phyloP scores from a whole-genome alignment of 2,797 vertebrate genomes.

The Prionace glauca region DNA sequence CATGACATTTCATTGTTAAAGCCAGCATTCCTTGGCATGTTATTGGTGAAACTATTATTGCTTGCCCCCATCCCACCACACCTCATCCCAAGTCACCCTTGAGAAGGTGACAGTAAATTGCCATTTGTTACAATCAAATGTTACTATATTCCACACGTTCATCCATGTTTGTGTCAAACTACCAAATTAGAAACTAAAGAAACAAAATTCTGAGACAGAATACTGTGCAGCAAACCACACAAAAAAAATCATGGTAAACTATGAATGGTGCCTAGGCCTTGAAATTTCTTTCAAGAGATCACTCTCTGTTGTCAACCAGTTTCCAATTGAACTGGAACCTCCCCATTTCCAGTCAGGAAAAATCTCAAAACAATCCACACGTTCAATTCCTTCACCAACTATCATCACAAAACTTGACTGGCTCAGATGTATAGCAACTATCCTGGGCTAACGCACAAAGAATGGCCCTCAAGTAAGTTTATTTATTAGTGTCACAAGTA shows the following conservation, averaged over 20 bases:
- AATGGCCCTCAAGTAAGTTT: neutral
- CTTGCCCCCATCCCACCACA: no score
- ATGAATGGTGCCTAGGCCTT: neutral
- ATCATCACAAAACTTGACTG: no score
- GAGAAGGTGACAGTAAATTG: neutral
- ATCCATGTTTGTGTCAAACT: neutral
- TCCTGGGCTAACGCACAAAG: neutral
- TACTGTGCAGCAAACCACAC: neutral
- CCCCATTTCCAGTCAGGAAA: neutral
- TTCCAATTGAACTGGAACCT: neutral
- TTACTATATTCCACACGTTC: neutral
- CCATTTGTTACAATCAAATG: neutral
- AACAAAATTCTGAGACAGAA: neutral
- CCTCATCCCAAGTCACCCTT: no score
- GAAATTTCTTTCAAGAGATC: neutral
- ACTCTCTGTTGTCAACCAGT: neutral
- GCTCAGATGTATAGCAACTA: neutral
- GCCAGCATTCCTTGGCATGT: neutral
- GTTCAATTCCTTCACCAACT: neutral
- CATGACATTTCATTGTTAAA: neutral
- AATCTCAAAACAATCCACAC: neutral
- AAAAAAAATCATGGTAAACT: neutral
- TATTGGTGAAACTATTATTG: no score
- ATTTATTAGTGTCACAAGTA: no score
- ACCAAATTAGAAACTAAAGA: neutral